Evolutionary conservation across 2,888 invertebrate genomes (phyloP).

Genomic region (Chromoteleia sp.): DNA sequence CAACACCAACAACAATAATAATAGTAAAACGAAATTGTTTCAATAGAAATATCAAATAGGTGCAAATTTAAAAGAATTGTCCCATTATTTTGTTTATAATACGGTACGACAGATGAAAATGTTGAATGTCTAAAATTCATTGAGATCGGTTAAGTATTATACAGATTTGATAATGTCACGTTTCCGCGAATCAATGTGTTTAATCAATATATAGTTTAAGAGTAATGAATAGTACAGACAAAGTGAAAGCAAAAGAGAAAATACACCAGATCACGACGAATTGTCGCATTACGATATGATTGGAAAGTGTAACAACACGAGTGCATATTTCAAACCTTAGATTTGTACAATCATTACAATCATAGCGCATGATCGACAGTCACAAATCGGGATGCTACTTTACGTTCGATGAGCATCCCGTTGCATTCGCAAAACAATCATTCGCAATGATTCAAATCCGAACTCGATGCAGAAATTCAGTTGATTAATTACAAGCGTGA

Average conservation of each 20-base stretch:
- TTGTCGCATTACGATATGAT: conserved; percentile 73
- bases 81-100: too few species aligned
- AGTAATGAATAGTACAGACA: conserved; percentile 66
- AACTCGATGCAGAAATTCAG: background rate
- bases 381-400: conserved; percentile 50
- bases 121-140: background rate
- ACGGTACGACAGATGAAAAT: too few species aligned
- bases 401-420: background rate
- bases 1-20: too few species aligned
- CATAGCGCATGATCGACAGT: conserved; percentile 54
- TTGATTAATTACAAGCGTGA: conserved; percentile 18
- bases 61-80: too few species aligned
- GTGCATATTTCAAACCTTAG: conserved; percentile 59
- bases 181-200: conserved; percentile 56
- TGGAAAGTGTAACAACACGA: conserved; percentile 74
- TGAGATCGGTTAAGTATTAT: conserved; percentile 49
- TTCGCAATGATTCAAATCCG: background rate
- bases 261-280: conserved; percentile 73
- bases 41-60: too few species aligned
- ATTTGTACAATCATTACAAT: conserved; percentile 67
- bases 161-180: conserved; percentile 53
- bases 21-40: too few species aligned
- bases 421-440: conserved; percentile 2
- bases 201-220: conserved; percentile 60
- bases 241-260: conserved; percentile 77